phyloP scores from a whole-genome alignment of 2,797 vertebrate species.

The Sebastes iracundus region DNA sequence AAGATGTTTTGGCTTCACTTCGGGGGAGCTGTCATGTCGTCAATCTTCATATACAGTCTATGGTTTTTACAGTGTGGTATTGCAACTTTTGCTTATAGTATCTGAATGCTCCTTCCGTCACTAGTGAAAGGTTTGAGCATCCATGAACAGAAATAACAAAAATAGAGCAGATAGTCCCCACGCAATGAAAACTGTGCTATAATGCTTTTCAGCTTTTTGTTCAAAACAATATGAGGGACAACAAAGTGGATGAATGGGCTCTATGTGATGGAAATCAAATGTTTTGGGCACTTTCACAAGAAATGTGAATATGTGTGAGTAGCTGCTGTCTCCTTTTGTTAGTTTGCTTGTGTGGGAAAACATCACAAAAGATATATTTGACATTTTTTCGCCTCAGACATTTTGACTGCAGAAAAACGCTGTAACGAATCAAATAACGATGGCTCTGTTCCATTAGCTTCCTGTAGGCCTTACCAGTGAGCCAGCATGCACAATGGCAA shows the following conservation, averaged over 20 bases:
- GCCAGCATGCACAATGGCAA: no score
- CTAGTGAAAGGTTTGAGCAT: background rate
- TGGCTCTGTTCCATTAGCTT: background rate
- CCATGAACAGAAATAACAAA: background rate
- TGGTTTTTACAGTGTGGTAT: background rate
- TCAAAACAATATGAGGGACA: background rate
- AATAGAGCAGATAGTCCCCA: background rate
- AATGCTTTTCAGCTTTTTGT: background rate
- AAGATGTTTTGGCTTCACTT: no score
- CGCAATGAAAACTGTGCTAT: background rate
- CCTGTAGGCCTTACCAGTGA: background rate
- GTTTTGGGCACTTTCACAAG: background rate
- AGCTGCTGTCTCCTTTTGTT: background rate
- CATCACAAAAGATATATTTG: background rate
- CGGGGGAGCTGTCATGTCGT: no score
- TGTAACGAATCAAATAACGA: background rate
- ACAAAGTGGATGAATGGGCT: background rate
- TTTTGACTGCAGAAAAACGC: background rate
- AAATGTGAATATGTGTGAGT: background rate
- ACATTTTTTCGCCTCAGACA: background rate
- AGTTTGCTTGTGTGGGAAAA: background rate
- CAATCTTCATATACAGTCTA: no score
- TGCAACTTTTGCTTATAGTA: background rate
- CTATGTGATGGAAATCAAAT: background rate
- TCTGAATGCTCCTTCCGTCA: background rate